Evolutionary conservation across 2,113 vertebrate species (phyloP), one percentile per base, ranked within the genome.

Genomic region (Monopterus albus): DNA sequence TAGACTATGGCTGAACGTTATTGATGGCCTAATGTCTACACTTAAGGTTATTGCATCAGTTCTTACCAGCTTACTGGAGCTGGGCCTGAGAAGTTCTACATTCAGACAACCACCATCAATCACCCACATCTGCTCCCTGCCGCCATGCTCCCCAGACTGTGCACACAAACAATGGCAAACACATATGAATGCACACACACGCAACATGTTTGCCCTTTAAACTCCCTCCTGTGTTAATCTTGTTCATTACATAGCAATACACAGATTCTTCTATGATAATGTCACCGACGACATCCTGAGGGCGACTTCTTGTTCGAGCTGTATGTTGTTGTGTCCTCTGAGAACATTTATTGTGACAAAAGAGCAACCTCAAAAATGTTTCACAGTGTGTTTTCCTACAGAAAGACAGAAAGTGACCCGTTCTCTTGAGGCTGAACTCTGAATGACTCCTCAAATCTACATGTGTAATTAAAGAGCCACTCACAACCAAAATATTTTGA

Each of bases 1-100:
- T 40, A 72, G 58, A 50, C 51, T 53, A 25, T 18, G 33, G 56
- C 51, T 78, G 84, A 83, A 42, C 15, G 69, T 91, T 91, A 91
- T 91, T 92, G 88, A 92, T 89, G 86, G 57, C 74, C 61, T 4
- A 1, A 61, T 85, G 84, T 83, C 87, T 81, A 45, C 72, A 78
- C 78, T 89, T 92, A 88, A 92, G 87, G 89, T 90, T 89, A 88
- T 90, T 91, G 86, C 87, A 87, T 90, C 88, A 83, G 51, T 87
- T 89, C 84, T 78, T 79, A 49, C 74, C 72, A 74, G 65, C 86
- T 90, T 90, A 88, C 87, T 84, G 79, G 62, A 87, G 74, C 85
- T 52, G 53, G 80, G 79, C 52, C 72, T 14, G 55, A 84, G 81
- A 87, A 81, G 75, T 87, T 90, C 82, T 80, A 53, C 69, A 55